These are phyloP conservation scores for Chrysina gloriosa DNA, from an alignment of 2,888 invertebrate species.

Conservation along the genomic window DNA sequence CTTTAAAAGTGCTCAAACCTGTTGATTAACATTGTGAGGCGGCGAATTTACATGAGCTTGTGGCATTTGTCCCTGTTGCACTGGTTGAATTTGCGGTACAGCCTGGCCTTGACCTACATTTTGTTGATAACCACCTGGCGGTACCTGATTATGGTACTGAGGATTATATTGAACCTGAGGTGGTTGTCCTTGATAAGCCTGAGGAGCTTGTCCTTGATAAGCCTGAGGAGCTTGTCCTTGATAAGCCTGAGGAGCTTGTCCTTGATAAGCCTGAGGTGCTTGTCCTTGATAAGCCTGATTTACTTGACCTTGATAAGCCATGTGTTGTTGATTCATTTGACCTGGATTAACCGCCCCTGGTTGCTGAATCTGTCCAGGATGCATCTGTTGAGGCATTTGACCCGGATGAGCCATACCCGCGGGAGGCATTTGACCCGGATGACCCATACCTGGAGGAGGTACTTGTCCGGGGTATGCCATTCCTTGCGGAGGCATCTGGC, in stretches of 20 bases:
- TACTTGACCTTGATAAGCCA: background rate
- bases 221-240: slow-evolving; percentile 5
- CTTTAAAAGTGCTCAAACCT: slow-evolving; percentile 44
- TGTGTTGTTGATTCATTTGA: slow-evolving; percentile 6
- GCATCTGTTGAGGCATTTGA: slow-evolving; percentile 46
- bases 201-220: no score
- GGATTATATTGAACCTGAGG: slow-evolving; percentile 45
- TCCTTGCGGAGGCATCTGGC: slow-evolving; percentile 23
- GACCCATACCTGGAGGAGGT: slow-evolving; percentile 33
- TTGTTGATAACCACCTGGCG: slow-evolving; percentile 37
- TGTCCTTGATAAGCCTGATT: background rate
- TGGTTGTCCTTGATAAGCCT: slow-evolving; percentile 37
- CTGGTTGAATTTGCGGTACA: slow-evolving; percentile 24
- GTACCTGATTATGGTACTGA: slow-evolving; percentile 16
- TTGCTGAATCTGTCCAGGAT: background rate
- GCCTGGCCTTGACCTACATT: slow-evolving; percentile 19
- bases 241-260: no score
- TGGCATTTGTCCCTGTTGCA: slow-evolving; percentile 40
- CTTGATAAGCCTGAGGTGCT: no score
- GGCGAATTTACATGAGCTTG: no score
- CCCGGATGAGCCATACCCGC: slow-evolving; percentile 39
- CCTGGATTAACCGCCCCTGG: background rate
- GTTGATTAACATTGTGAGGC: slow-evolving; percentile 49
- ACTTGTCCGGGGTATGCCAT: background rate
- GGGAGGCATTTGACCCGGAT: slow-evolving; percentile 51